phyloP scores from a whole-genome alignment of 2,113 vertebrate species.

The Sigmodon hispidus region DNA sequence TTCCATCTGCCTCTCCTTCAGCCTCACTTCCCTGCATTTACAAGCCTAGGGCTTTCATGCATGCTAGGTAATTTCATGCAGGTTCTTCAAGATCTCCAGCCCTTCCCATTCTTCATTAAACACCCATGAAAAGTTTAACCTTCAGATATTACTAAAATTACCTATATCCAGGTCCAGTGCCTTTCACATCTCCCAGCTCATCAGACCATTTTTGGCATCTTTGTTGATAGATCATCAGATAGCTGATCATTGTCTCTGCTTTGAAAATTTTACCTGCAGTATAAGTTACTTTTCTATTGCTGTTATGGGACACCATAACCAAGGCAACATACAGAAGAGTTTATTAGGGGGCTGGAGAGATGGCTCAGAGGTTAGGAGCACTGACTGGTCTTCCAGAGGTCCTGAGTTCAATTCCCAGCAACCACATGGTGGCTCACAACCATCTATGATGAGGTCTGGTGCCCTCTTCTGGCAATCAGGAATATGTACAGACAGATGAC shows the following conservation, averaged over 20 bases:
- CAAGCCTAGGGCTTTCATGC: background rate
- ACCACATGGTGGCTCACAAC: no score
- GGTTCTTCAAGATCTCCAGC: background rate
- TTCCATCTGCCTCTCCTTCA: background rate
- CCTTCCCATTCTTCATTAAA: background rate
- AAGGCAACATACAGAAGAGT: background rate
- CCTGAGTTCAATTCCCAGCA: no score
- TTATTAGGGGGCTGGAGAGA: no score
- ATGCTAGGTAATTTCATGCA: background rate
- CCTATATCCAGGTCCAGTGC: background rate
- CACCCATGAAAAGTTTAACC: background rate
- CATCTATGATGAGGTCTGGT: no score
- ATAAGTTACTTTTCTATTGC: background rate
- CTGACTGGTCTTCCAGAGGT: no score
- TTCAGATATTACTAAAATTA: slow-evolving; percentile 1
- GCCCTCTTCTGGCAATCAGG: no score
- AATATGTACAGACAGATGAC: no score
- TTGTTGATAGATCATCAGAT: background rate
- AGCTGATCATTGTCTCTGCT: background rate
- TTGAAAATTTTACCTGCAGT: background rate
- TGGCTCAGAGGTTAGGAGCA: no score
- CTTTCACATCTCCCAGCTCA: background rate
- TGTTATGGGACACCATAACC: background rate
- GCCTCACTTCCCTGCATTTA: background rate
- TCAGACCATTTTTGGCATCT: background rate